A percentile compares a stretch with the other conserved stretches of the same genome.
Conservation (phyloP, 23 tunicate species). For the Ascidia mentula region DNA sequence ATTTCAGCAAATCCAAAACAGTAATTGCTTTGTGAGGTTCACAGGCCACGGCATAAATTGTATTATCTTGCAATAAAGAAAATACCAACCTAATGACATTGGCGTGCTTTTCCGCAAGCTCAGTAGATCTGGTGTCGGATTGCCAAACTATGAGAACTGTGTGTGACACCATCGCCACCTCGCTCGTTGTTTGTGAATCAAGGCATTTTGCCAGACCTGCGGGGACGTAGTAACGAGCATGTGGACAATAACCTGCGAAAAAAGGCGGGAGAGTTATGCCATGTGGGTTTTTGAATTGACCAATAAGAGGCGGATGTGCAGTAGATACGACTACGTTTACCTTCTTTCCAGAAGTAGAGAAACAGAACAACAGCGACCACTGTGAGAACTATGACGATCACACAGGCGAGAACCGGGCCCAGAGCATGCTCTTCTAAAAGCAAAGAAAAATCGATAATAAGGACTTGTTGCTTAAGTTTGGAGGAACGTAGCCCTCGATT, state of each 20-base stretch:
- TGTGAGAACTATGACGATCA: not conserved
- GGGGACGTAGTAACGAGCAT: conserved; percentile 21
- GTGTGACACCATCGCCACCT: not conserved
- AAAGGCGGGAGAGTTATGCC: not conserved
- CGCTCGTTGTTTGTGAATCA: conserved; percentile 33
- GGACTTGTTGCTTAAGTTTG: too few relatives aligned
- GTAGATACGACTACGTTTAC: too few relatives aligned
- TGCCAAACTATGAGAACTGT: conserved; percentile 47
- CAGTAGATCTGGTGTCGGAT: conserved; percentile 29
- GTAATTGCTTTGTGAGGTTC: too few relatives aligned
- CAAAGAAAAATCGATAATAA: too few relatives aligned
- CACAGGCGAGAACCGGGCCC: not conserved
- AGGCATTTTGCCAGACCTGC: conserved; percentile 20
- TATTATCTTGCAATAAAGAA: too few relatives aligned
- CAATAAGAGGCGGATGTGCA: too few relatives aligned
- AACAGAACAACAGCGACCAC: not conserved
- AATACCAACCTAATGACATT: conserved; percentile 29
- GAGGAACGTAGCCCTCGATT: not conserved
- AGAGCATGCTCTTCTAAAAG: not conserved
- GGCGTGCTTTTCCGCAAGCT: conserved; percentile 46
- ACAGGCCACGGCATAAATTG: too few relatives aligned
- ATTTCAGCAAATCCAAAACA: too few relatives aligned
- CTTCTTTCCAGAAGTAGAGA: not conserved
- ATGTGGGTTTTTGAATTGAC: not conserved
- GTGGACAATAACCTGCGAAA: conserved; percentile 16